Base-by-base conservation (phyloP, 1,140 invertebrate genomes). In the Pteromalus puparum region DNA sequence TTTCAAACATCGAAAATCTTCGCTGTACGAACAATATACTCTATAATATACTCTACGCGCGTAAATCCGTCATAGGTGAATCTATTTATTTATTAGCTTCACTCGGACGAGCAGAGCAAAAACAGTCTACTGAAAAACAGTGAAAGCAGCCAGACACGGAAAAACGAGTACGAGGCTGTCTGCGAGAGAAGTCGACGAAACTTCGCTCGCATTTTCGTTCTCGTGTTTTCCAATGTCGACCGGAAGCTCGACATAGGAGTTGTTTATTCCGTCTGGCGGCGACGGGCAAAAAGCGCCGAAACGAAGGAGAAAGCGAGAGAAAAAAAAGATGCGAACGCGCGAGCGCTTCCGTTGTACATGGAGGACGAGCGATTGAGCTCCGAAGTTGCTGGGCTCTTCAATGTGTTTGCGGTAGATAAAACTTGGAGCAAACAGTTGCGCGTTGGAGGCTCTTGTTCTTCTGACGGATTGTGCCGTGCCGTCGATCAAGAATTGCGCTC, bases 371-470 rank as follows among this genome's bases (percentile, higher is more conserved):
- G 85, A 87, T 87, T 88, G 86, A 85, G 61, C 61, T 53, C 48
- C 48, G 12, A 80, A 81, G 85, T 88, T 90, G 81, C 77, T 18
- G 18, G 18, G 53, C 83, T 86, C 85, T 79, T 85, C 86, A 90
- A 90, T 90, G 88, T 90, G 89, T 90, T 88, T 88, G 86, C 86
- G 82, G 86, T 88, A 88, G 86, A 90, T 90, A 90, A 90, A 90
- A 90, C 88, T 91, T 91, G 87, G 30, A 72, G 87, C 86, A 89
- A 90, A 89, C 86, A 89, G 80, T 85, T 83, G 70, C 26, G 2
- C 70, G 18, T 9, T 79, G 5, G 21, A 61, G 21, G 26, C 42
- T 53, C 21, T 15, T 26, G 7, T 46, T 48, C n/a, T 38, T 24
- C 48, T 30, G 46, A 48, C n/a, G 9, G 26, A 0, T 82, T 73